Evolutionary conservation across 1,140 invertebrate genomes (phyloP), one percentile per base, ranked within the genome.

Genomic region (Lepeophtheirus salmonis): DNA sequence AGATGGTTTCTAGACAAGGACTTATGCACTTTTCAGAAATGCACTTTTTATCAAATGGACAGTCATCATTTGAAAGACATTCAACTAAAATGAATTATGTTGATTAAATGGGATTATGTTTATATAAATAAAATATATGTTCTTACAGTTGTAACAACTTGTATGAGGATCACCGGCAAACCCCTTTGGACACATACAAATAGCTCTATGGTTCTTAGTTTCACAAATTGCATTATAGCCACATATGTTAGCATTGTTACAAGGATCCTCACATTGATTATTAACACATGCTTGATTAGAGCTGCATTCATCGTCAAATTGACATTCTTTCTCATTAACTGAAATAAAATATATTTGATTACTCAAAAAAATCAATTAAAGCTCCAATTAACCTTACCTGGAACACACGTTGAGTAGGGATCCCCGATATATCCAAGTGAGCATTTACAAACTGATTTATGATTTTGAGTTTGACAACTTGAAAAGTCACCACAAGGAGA

Each of bases 181-280:
- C 17, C 68, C 68, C 25, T 54, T 48, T 14, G 54, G 49, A 63
- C 70, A 71, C 2, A 66, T 66, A 58, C 70, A 71, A 23, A 67
- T 60, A 24, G 70, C 66, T 50, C 65, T 64, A 60, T 66, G 65
- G 20, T 63, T 62, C 26, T 53, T 13, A 23, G 64, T 62, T 57
- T 63, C 56, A 64, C 89, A 92, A 62, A 84, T 78, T 1, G 87
- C 86, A 24, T 82, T 83, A 0, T 75, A 70, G 14, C 84, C 83
- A 70, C 89, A 92, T 14, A 22, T 10, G 16, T 52, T 52, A 16
- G 10, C 20, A 12, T 18, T 52, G 4, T 75, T 70, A 66, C 89
- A 92, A 1, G 84, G 86, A 70, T 83, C 82, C 18, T 83, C 75
- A 67, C 86, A 89, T 48, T 74, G 22, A 63, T 63, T 1, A 56